Percentiles rank a stretch among this genome's conserved stretches.
These are phyloP conservation scores for Aphidius colemani DNA, from an alignment of 2,888 invertebrate species.

Conservation along the genomic window DNA sequence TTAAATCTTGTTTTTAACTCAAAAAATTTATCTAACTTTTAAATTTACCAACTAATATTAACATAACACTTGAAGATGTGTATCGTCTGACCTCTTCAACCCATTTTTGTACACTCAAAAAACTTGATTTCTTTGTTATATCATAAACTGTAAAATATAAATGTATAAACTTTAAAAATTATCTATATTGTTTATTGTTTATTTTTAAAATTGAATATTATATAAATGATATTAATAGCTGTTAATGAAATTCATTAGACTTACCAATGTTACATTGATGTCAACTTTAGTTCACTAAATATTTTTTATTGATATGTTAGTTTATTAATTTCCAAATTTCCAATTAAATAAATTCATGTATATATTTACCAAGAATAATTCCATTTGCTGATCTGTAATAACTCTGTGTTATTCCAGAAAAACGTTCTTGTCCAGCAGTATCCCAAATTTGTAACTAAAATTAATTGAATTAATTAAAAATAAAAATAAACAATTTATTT, in stretches of 20 bases:
- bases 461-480: slow-evolving; percentile 22
- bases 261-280: too few species aligned
- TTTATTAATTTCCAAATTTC: slow-evolving; percentile 19
- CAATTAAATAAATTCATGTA: slow-evolving; percentile 16
- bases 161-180: neutral
- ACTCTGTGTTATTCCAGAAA: slow-evolving; percentile 95
- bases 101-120: slow-evolving; percentile 91
- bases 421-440: slow-evolving; percentile 95
- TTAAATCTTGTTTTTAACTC: neutral
- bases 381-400: slow-evolving; percentile 97
- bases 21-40: neutral
- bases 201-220: too few species aligned
- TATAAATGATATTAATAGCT: too few species aligned
- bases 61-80: slow-evolving; percentile 88
- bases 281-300: neutral
- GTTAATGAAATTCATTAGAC: too few species aligned
- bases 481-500: slow-evolving; percentile 1
- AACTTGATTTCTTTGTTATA: slow-evolving; percentile 90
- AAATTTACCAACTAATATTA: slow-evolving; percentile 80
- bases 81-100: slow-evolving; percentile 94
- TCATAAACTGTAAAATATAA: slow-evolving; percentile 77
- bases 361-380: slow-evolving; percentile 79
- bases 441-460: slow-evolving; percentile 93
- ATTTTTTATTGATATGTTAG: neutral
- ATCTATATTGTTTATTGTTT: too few species aligned